Conservation (phyloP, 30 jellyfish, hydroid and myxozoan genomes). For the Mastigias papua region DNA sequence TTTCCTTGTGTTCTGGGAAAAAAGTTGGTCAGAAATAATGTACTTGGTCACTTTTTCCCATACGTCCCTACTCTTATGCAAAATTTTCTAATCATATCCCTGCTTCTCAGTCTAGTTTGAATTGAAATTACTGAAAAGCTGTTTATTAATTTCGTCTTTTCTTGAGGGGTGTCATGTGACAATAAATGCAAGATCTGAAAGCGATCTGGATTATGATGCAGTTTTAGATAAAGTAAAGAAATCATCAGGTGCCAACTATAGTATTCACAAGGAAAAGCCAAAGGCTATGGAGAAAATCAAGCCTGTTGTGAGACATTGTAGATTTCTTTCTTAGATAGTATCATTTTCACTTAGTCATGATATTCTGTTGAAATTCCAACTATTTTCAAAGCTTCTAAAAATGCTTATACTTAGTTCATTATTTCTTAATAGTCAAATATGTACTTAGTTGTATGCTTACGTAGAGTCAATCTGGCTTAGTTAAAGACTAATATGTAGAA, state of each 20-base stretch:
- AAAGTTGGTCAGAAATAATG: background rate
- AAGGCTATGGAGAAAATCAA: slow-evolving; percentile 83
- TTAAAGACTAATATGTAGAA: too few species aligned
- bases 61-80: background rate
- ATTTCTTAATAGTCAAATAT: too few species aligned
- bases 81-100: background rate
- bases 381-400: too few species aligned
- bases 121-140: too few species aligned
- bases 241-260: slow-evolving; percentile 96
- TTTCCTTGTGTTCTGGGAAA: background rate
- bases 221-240: slow-evolving; percentile 87
- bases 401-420: too few species aligned
- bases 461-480: too few species aligned
- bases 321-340: too few species aligned
- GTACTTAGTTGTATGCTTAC: too few species aligned
- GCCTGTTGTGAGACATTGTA: slow-evolving; percentile 85
- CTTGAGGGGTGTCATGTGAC: slow-evolving; percentile 95
- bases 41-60: background rate
- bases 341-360: too few species aligned
- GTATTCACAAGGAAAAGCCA: slow-evolving; percentile 94
- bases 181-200: slow-evolving; percentile 91
- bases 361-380: too few species aligned
- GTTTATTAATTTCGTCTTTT: background rate
- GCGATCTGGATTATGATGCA: slow-evolving; percentile 85
- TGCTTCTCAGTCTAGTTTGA: too few species aligned